Evolutionary conservation across 2,797 vertebrate genomes (phyloP), one percentile per base, ranked within the genome.

Genomic region (Thaleichthys pacificus): DNA sequence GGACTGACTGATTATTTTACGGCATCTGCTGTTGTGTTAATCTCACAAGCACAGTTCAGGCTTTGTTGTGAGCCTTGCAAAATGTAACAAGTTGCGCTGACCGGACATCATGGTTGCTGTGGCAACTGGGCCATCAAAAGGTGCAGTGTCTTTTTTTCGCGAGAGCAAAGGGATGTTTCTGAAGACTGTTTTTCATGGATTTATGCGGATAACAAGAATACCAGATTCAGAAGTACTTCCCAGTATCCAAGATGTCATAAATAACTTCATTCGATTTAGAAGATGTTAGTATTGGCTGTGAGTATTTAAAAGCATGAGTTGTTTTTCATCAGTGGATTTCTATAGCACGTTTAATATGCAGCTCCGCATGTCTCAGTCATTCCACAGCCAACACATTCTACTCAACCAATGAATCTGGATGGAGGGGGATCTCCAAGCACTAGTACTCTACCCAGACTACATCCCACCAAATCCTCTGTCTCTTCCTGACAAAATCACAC

Each of bases 171-270:
- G 6, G 19, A 9, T 54, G 66, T 67, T 54, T 67, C 51, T 67
- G 15, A 54, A 67, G 24, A 28, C 14, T 7, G 26, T 8, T 17
- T 56, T 56, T 56, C 22, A 12, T 61, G 42, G 11, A 47, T 26
- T 61, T 24, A 54, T 8, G 15, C 63, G 73, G 78, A 80, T 79
- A 57, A 69, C 66, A 54, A 67, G 14, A 54, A 14, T 28, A n/a
- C 22, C 28, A 15, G 17, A 4, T 32, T 3, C 12, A 57, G 26
- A 54, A 6, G 77, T 81, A 70, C 72, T 61, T 17, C 24, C 15
- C 51, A 22, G 78, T 71, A 80, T 69, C 81, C 69, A 82, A 79
- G 68, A 51, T 68, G 74, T 80, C 71, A 70, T 82, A 74, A 82
- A 82, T 78, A 69, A 12, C 61, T 82, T 71, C 51, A 64, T 82